phyloP scores from a whole-genome alignment of 2,797 vertebrate genomes.

The Siniperca scherzeri region DNA sequence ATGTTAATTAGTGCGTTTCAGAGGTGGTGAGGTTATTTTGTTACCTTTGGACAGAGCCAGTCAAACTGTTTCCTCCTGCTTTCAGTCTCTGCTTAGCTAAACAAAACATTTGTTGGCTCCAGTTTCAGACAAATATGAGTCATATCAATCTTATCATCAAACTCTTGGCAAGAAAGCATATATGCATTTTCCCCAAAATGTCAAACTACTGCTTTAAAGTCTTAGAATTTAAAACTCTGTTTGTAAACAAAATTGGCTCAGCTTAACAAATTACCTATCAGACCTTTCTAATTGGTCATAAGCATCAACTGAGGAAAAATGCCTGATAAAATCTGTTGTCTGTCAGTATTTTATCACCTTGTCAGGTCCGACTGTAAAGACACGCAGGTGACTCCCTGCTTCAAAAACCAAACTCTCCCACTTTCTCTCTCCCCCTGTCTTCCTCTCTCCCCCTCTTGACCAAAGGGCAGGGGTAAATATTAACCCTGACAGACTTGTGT shows the following conservation, averaged over 20 bases:
- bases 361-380: constrained; percentile 37
- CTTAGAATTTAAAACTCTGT: background rate
- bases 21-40: background rate
- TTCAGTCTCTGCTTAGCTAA: background rate
- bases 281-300: background rate
- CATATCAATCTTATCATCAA: background rate
- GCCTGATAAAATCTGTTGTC: background rate
- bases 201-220: background rate
- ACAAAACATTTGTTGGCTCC: background rate
- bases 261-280: constrained; percentile 2
- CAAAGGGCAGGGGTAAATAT: constrained; percentile 88
- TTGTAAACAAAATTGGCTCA: background rate
- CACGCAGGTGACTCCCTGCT: constrained; percentile 43
- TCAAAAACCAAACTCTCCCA: constrained; percentile 41
- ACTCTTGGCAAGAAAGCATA: background rate
- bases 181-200: background rate
- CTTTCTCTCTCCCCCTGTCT: constrained; percentile 38
- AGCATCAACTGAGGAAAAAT: background rate
- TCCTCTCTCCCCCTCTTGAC: constrained; percentile 64
- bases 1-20: background rate
- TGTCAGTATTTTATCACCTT: constrained; percentile 52
- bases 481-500: constrained; percentile 89
- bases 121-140: background rate
- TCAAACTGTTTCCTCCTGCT: background rate
- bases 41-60: background rate